A percentile compares a stretch with the other conserved stretches of the same genome.
Evolutionary conservation across 2,888 invertebrate genomes (phyloP).

Genomic region (Theretra japonica): DNA sequence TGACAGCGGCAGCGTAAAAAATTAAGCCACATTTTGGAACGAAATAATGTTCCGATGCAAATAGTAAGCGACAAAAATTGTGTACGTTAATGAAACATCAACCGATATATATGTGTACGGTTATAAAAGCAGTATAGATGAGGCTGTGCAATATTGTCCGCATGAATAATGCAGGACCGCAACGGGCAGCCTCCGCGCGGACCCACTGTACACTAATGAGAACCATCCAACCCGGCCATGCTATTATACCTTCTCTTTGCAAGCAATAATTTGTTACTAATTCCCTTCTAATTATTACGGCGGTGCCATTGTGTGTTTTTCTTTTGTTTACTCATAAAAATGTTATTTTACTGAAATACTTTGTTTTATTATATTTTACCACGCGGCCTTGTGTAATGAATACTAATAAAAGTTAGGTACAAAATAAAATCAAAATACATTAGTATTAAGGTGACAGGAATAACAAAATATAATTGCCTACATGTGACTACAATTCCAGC

Average conservation of each 20-base stretch:
- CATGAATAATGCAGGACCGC: slow-evolving; percentile 81
- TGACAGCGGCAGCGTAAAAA: not conserved
- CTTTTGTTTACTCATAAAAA: slow-evolving; percentile 35
- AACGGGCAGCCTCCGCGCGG: slow-evolving; percentile 65
- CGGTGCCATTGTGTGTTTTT: slow-evolving; percentile 47
- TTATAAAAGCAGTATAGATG: slow-evolving; percentile 61
- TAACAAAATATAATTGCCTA: not conserved
- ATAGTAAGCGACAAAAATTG: slow-evolving; percentile 47
- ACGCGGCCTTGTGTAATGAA: too few relatives aligned
- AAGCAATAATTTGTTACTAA: slow-evolving; percentile 81
- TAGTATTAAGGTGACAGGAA: not conserved
- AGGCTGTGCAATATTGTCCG: slow-evolving; percentile 78
- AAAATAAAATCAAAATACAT: too few relatives aligned
- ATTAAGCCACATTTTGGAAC: not conserved
- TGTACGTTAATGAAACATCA: slow-evolving; percentile 58
- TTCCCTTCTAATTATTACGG: slow-evolving; percentile 76
- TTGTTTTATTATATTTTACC: not conserved
- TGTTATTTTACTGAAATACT: not conserved
- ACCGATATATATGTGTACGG: slow-evolving; percentile 46
- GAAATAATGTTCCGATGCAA: not conserved
- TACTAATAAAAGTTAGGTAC: too few relatives aligned
- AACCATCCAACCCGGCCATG: slow-evolving; percentile 67
- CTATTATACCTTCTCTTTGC: slow-evolving; percentile 73
- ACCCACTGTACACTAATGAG: slow-evolving; percentile 77
- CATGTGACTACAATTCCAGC: not conserved